Percentiles rank a stretch among this genome's conserved stretches.
Evolutionary conservation across 1,140 invertebrate species (phyloP).

Genomic region (Limonius californicus): DNA sequence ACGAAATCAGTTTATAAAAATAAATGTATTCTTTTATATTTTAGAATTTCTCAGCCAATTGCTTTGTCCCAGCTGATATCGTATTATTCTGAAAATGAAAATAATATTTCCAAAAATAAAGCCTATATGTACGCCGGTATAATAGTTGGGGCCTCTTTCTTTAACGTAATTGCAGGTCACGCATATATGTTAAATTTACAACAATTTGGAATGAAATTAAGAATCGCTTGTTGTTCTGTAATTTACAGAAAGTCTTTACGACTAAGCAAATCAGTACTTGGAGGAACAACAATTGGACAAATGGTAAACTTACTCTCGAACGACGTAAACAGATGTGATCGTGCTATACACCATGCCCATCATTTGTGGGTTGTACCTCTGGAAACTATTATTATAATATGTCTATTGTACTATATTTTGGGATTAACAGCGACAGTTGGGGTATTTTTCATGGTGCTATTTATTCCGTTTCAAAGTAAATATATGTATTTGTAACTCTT

Average conservation of each 20-base stretch:
- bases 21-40: not conserved
- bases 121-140: slow-evolving; percentile 68
- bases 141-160: slow-evolving; percentile 62
- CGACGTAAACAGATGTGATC: slow-evolving; percentile 71
- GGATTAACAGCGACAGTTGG: slow-evolving; percentile 71
- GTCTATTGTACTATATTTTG: slow-evolving; percentile 70
- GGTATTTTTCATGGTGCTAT: slow-evolving; percentile 70
- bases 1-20: not conserved
- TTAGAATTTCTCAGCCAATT: slow-evolving; percentile 39
- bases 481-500: not conserved
- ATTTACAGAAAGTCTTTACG: slow-evolving; percentile 76
- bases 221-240: slow-evolving; percentile 73
- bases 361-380: slow-evolving; percentile 72
- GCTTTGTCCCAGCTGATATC: slow-evolving; percentile 37
- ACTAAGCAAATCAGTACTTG: slow-evolving; percentile 64
- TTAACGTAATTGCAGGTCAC: slow-evolving; percentile 70
- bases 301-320: slow-evolving; percentile 87
- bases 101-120: slow-evolving; percentile 47
- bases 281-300: slow-evolving; percentile 75
- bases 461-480: slow-evolving; percentile 78
- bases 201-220: slow-evolving; percentile 68
- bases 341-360: slow-evolving; percentile 61
- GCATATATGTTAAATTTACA: slow-evolving; percentile 70
- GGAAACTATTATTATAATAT: slow-evolving; percentile 69
- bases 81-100: slow-evolving; percentile 58